Evolutionary conservation across 2,888 invertebrate species (phyloP).

Genomic region (Petrolisthes manimaculis): DNA sequence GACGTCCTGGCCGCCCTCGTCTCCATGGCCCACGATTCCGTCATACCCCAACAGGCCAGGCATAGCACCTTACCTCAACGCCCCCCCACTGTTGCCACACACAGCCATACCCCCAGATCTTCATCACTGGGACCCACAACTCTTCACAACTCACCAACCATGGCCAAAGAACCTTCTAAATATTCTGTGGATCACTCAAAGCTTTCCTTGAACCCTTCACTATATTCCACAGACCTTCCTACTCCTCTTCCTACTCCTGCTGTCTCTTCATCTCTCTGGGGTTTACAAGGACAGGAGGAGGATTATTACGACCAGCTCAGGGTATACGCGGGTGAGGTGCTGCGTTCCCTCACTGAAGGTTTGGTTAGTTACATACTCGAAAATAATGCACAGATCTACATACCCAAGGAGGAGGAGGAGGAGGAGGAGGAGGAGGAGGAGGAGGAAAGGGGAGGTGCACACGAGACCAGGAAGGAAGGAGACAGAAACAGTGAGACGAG

Average conservation of each 20-base stretch:
- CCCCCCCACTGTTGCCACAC: no score
- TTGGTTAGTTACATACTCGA: slow-evolving; percentile 20
- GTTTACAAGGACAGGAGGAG: no score
- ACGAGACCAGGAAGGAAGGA: neutral
- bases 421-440: neutral
- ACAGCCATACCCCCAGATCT: no score
- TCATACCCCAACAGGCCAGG: neutral
- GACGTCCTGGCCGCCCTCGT: slow-evolving; percentile 25
- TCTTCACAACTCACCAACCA: no score
- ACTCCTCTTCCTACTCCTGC: neutral
- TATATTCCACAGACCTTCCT: no score
- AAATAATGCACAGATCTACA: neutral
- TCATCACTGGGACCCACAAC: no score
- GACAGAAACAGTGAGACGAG: neutral
- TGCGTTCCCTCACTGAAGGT: neutral
- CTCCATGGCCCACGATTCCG: slow-evolving; percentile 18
- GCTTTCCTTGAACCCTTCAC: no score
- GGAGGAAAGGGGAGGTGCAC: neutral
- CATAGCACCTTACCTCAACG: neutral
- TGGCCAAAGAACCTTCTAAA: neutral
- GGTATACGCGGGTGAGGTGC: slow-evolving; percentile 21
- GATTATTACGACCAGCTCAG: slow-evolving; percentile 10
- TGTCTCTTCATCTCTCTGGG: no score
- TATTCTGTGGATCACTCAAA: no score
- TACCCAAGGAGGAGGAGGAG: neutral